Evolutionary conservation across 2,888 invertebrate species (phyloP).

Genomic region (Arrhopalites spinosus): DNA sequence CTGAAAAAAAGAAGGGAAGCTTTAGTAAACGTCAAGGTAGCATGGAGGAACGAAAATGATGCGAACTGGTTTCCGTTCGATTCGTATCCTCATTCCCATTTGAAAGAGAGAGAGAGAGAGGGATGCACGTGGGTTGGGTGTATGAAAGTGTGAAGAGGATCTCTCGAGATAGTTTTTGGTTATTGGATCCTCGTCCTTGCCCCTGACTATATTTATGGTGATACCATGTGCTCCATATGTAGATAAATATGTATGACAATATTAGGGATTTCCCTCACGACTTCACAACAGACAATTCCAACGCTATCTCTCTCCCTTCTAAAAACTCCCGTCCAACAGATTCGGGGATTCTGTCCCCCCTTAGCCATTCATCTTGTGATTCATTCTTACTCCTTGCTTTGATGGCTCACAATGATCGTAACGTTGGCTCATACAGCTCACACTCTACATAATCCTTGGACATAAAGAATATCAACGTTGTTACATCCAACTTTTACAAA

Average conservation of each 20-base stretch:
- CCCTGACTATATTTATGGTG: slow-evolving; percentile 18
- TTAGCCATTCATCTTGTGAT: slow-evolving; percentile 48
- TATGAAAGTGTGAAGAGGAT: slow-evolving; percentile 14
- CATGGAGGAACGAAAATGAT: background rate
- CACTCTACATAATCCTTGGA: background rate
- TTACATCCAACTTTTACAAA: background rate
- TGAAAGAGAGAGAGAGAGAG: background rate
- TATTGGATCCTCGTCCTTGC: background rate
- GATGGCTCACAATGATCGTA: slow-evolving; percentile 38
- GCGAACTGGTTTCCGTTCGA: no score
- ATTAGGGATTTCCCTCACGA: slow-evolving; percentile 35
- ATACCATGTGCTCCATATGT: slow-evolving; percentile 15
- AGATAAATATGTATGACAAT: background rate
- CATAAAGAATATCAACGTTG: background rate
- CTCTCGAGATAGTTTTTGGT: slow-evolving; percentile 12
- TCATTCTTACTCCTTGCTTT: slow-evolving; percentile 41
- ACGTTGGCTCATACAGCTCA: slow-evolving; percentile 8
- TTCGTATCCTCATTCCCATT: no score
- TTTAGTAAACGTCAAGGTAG: no score
- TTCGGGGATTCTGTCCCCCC: slow-evolving; percentile 39
- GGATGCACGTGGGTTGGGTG: background rate
- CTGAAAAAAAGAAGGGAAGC: no score
- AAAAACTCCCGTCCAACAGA: slow-evolving; percentile 14
- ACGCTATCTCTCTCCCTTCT: slow-evolving; percentile 18
- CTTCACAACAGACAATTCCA: slow-evolving; percentile 22